Percentiles rank a stretch among this genome's conserved stretches.
phyloP scores from a whole-genome alignment of 1,140 invertebrate species.

The Micrasema longulum region DNA sequence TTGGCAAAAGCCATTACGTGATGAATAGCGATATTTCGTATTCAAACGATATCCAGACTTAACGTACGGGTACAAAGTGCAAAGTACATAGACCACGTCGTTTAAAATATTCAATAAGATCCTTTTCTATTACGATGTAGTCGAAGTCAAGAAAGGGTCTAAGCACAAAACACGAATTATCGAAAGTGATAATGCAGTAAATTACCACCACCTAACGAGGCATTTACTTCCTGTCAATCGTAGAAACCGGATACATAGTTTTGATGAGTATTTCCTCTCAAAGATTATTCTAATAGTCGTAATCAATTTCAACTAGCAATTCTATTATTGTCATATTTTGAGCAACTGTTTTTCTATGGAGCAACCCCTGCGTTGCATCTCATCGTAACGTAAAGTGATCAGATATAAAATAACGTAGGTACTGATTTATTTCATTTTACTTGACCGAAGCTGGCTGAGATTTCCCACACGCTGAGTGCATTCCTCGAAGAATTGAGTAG shows the following conservation, averaged over 20 bases:
- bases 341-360: no score
- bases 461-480: slow-evolving; percentile 35
- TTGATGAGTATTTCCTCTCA: no score
- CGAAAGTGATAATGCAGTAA: no score
- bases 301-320: no score
- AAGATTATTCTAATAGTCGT: no score
- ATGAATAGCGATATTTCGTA: slow-evolving; percentile 11
- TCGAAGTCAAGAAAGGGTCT: no score
- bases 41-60: background rate
- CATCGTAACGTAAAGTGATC: slow-evolving; percentile 1
- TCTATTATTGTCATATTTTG: no score
- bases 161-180: no score
- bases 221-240: slow-evolving; percentile 4
- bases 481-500: slow-evolving; percentile 20
- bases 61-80: background rate
- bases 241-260: no score
- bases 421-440: slow-evolving; percentile 32
- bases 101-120: no score
- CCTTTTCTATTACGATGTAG: no score
- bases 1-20: slow-evolving; percentile 14
- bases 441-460: slow-evolving; percentile 31
- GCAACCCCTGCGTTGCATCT: background rate
- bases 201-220: background rate
- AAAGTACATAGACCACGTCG: no score
- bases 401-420: slow-evolving; percentile 1